A percentile compares a stretch with the other conserved stretches of the same genome.
Evolutionary conservation across 1,140 invertebrate species (phyloP).

Genomic region (Diploscapter pachys): DNA sequence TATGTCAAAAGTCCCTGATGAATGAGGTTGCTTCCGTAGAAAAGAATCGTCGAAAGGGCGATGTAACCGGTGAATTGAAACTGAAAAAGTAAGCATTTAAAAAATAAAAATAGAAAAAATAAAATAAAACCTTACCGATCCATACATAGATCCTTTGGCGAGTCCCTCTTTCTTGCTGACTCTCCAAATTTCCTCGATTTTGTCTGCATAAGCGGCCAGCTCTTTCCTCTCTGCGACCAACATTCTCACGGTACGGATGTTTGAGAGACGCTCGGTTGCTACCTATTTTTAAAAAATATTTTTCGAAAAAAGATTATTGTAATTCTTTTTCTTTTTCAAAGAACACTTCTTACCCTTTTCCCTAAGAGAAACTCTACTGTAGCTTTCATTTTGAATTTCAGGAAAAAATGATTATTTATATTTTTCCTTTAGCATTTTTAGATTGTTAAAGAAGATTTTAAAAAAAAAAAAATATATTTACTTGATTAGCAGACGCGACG

Average conservation of each 20-base stretch:
- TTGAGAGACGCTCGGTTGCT: conserved; percentile 86
- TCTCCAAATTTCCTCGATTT: conserved; percentile 73
- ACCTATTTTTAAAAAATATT: conserved; percentile 56
- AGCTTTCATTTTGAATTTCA: too few species aligned
- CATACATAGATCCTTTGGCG: conserved; percentile 84
- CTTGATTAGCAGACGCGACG: conserved; percentile 57
- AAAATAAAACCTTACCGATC: conserved; percentile 69
- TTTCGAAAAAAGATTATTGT: neutral
- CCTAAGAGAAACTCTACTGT: too few species aligned
- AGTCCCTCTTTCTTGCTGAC: conserved; percentile 82
- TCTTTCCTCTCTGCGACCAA: conserved; percentile 83
- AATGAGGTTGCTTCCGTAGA: conserved; percentile 86
- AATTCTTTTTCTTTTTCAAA: neutral
- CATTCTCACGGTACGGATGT: conserved; percentile 86
- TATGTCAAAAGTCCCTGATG: conserved; percentile 76
- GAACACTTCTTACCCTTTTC: too few species aligned
- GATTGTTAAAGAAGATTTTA: neutral
- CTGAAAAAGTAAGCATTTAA: conserved; percentile 62
- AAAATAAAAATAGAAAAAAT: neutral
- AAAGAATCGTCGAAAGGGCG: conserved; percentile 84
- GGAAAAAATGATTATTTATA: too few species aligned
- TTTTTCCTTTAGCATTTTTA: too few species aligned
- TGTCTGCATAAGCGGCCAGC: conserved; percentile 69
- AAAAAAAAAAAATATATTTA: conserved; percentile 32
- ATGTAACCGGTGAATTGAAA: conserved; percentile 87